These are phyloP conservation scores for Allophyes oxyacanthae DNA, from an alignment of 2,888 invertebrate species.

Conservation along the genomic window DNA sequence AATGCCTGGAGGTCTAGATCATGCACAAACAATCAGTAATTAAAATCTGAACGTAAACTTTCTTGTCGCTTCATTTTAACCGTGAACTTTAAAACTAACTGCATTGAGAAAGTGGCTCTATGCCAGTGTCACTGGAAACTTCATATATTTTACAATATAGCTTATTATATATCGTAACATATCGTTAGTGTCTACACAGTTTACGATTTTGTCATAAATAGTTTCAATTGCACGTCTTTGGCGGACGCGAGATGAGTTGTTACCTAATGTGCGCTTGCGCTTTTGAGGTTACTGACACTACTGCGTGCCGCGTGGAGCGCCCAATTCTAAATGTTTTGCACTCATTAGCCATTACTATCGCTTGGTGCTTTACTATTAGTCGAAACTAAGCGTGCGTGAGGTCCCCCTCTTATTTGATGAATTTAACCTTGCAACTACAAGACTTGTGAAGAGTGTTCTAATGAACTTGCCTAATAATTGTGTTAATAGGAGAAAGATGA, in stretches of 20 bases:
- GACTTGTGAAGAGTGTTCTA: conserved; percentile 26
- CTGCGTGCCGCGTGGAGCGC: conserved; percentile 50
- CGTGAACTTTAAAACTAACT: conserved; percentile 36
- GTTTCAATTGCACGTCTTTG: conserved; percentile 56
- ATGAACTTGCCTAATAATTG: conserved; percentile 46
- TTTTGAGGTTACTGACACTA: conserved; percentile 73
- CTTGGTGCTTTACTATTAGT: conserved; percentile 35
- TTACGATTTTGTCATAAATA: conserved; percentile 51
- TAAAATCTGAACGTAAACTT: conserved; percentile 19
- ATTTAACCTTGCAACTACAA: conserved; percentile 49
- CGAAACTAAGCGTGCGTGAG: conserved; percentile 30
- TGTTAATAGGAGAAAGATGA: conserved; percentile 37
- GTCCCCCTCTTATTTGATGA: conserved; percentile 38
- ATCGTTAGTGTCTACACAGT: conserved; percentile 41
- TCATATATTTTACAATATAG: conserved; percentile 37
- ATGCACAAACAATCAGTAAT: background rate
- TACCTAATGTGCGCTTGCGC: conserved; percentile 66
- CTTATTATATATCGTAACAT: conserved; percentile 40
- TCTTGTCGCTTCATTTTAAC: conserved; percentile 24
- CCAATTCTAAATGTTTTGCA: conserved; percentile 47
- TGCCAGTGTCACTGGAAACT: conserved; percentile 16
- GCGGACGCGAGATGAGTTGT: conserved; percentile 65
- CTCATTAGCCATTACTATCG: conserved; percentile 48
- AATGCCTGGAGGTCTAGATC: background rate
- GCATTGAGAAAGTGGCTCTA: conserved; percentile 15